Conservation (phyloP, 1,140 invertebrate species). For the Odontomachus brunneus region DNA sequence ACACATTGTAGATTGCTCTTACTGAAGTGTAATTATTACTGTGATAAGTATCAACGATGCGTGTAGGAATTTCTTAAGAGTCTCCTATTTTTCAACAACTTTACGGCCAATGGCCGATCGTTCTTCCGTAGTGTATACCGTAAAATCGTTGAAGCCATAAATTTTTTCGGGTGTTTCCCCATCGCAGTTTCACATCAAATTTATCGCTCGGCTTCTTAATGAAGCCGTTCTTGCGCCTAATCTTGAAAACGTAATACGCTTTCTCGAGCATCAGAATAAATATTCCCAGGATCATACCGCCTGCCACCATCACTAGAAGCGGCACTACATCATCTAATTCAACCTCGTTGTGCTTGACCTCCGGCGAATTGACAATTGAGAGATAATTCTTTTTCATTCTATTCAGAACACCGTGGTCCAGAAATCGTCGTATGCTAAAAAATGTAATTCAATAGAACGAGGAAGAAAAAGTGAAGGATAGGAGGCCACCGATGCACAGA, state of each 20-base stretch:
- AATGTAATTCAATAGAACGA: not conserved
- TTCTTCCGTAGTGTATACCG: not conserved
- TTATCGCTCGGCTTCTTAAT: not conserved
- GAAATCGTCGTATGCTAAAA: conserved; percentile 66
- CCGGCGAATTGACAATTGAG: not conserved
- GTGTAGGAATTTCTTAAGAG: no score
- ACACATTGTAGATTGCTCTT: no score
- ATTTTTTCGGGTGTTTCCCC: not conserved
- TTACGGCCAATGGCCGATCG: not conserved
- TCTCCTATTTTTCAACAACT: no score
- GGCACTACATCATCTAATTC: conserved; percentile 45
- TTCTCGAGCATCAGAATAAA: conserved; percentile 57
- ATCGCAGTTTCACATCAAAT: not conserved
- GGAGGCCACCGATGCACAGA: not conserved
- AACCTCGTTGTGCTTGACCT: not conserved
- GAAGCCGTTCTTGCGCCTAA: not conserved
- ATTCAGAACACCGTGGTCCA: conserved; percentile 62
- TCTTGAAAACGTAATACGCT: conserved; percentile 2
- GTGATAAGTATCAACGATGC: no score
- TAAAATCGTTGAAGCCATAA: not conserved
- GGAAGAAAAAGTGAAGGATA: no score
- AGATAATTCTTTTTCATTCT: conserved; percentile 31
- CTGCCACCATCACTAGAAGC: conserved; percentile 45
- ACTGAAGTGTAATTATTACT: no score
- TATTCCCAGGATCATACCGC: conserved; percentile 45